These are phyloP conservation scores for Drosophila watanabei DNA, from an alignment of 1,140 invertebrate genomes.

Conservation along the genomic window DNA sequence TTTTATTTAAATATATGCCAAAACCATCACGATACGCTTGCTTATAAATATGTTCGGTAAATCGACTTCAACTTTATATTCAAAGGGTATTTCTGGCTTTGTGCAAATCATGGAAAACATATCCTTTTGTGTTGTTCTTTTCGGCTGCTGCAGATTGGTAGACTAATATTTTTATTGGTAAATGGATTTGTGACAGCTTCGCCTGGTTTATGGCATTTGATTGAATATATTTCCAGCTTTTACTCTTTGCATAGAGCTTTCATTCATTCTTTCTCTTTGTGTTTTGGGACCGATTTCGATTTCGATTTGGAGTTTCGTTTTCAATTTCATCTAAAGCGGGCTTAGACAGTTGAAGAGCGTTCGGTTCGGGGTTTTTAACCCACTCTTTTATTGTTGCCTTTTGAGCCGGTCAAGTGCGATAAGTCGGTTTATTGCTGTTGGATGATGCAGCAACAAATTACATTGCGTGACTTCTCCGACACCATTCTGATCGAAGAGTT, in stretches of 20 bases:
- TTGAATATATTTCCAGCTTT: constrained; percentile 52
- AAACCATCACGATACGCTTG: neutral
- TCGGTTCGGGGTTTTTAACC: constrained; percentile 9
- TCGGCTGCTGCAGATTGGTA: constrained; percentile 13
- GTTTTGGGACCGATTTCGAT: constrained; percentile 25
- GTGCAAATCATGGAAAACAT: neutral
- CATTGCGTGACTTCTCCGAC: constrained; percentile 59
- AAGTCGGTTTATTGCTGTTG: constrained; percentile 65
- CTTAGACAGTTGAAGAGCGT: constrained; percentile 27
- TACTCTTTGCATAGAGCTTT: constrained; percentile 17
- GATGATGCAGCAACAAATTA: constrained; percentile 62
- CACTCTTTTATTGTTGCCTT: constrained; percentile 4
- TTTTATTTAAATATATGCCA: neutral
- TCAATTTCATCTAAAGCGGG: constrained; percentile 55
- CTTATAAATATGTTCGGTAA: neutral
- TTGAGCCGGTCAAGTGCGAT: constrained; percentile 66
- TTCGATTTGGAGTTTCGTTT: constrained; percentile 41
- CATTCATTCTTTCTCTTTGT: constrained; percentile 21
- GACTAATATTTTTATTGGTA: constrained; percentile 75
- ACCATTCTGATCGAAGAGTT: constrained; percentile 53
- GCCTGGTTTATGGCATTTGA: constrained; percentile 64
- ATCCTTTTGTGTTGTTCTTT: constrained; percentile 3
- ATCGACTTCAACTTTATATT: neutral
- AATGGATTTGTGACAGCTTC: constrained; percentile 73
- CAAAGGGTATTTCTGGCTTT: constrained; percentile 9